A percentile compares a stretch with the other conserved stretches of the same genome.
These are phyloP conservation scores for Agonopterix subpropinquella DNA, from an alignment of 2,888 invertebrate species.

Conservation along the genomic window DNA sequence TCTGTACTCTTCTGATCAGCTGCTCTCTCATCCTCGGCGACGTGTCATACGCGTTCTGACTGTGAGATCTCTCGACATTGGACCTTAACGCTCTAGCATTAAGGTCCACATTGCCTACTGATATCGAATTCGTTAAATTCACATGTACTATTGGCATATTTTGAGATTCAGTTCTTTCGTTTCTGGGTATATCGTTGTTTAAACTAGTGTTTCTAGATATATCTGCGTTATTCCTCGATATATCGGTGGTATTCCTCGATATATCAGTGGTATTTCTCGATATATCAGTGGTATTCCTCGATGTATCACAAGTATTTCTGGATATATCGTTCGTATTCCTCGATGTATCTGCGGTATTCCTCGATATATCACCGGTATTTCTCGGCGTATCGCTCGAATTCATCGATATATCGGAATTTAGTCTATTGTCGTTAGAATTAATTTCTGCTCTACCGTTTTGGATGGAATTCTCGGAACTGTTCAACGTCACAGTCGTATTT, in stretches of 20 bases:
- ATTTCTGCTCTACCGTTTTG: background rate
- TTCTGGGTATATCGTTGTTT: background rate
- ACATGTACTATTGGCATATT: conserved; percentile 1
- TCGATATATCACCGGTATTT: background rate
- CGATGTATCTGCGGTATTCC: background rate
- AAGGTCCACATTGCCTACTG: conserved; percentile 21
- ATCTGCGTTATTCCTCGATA: background rate
- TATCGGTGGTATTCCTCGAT: background rate
- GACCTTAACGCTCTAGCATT: conserved; percentile 25
- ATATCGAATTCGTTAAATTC: conserved; percentile 7
- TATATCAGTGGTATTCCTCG: background rate
- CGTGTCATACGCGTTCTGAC: conserved; percentile 53
- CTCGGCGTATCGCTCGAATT: background rate
- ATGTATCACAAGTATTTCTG: background rate
- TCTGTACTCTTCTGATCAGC: conserved; percentile 32
- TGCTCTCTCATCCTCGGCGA: conserved; percentile 33
- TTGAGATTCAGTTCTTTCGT: background rate
- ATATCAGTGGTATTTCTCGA: background rate
- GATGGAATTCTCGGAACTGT: background rate
- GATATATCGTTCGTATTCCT: background rate
- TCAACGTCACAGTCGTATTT: conserved; percentile 1
- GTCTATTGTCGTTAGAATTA: background rate
- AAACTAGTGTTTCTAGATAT: background rate
- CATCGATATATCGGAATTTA: background rate
- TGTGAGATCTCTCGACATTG: conserved; percentile 50